Conservation (phyloP, 1,140 invertebrate species). For the Pachypsylla venusta region DNA sequence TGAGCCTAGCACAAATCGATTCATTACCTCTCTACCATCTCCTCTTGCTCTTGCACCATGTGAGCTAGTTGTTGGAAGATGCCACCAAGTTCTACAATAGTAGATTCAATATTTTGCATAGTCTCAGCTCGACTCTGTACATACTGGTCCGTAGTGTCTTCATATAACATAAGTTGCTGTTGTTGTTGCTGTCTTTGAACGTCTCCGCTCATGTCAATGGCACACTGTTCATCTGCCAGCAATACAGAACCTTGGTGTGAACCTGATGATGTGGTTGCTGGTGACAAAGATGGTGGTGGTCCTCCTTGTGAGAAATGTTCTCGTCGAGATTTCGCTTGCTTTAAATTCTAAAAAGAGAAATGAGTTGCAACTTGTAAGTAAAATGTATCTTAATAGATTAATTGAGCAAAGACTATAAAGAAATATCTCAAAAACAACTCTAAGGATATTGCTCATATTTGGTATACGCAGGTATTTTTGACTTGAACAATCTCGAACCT, state of each 20-base stretch:
- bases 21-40: conserved; percentile 77
- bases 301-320: conserved; percentile 83
- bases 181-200: conserved; percentile 35
- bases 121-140: conserved; percentile 85
- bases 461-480: no score
- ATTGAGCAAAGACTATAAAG: no score
- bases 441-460: no score
- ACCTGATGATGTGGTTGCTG: conserved; percentile 46
- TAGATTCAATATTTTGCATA: conserved; percentile 98
- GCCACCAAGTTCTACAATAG: conserved; percentile 95
- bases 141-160: conserved; percentile 75
- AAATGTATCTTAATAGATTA: no score
- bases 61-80: conserved; percentile 96
- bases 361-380: no score
- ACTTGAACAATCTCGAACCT: no score
- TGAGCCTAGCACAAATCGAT: neutral
- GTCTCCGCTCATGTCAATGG: conserved; percentile 53
- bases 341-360: conserved; percentile 59
- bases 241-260: conserved; percentile 45
- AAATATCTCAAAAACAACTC: no score
- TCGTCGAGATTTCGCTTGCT: conserved; percentile 80
- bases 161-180: conserved; percentile 53
- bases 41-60: conserved; percentile 99
- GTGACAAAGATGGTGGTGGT: conserved; percentile 50
- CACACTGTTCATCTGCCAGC: conserved; percentile 48